Conservation (phyloP, 2,113 vertebrate genomes). For the Daphoenositta chrysoptera region DNA sequence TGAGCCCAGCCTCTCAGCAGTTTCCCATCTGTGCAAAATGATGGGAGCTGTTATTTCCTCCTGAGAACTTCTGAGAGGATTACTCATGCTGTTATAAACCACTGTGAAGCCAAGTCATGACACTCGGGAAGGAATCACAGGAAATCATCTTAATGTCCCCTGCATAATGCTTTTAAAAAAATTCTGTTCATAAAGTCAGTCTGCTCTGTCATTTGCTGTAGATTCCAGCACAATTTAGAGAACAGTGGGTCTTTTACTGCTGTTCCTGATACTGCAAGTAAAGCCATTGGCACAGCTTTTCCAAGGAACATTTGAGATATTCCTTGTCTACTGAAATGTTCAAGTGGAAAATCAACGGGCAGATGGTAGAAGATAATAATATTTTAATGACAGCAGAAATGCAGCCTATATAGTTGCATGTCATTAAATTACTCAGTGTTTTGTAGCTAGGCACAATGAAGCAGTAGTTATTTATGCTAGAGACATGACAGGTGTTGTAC, state of each 20-base stretch:
- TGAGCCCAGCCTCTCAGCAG: background rate
- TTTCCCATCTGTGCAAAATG: background rate
- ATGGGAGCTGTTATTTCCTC: background rate
- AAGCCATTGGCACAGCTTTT: background rate
- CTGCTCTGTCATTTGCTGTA: background rate
- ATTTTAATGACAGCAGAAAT: constrained; percentile 23
- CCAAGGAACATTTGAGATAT: background rate
- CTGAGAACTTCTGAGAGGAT: background rate
- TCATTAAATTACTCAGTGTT: constrained; percentile 3
- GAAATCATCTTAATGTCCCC: background rate
- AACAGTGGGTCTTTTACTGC: background rate
- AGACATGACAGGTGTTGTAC: background rate
- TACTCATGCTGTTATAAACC: background rate
- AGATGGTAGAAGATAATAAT: constrained; percentile 22
- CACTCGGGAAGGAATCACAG: background rate
- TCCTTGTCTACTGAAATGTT: constrained; percentile 16
- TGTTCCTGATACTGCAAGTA: background rate
- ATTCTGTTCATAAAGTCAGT: background rate
- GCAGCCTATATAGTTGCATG: background rate
- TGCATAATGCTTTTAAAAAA: background rate
- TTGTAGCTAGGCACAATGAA: background rate
- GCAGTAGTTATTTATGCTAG: background rate
- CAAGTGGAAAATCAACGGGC: constrained; percentile 3
- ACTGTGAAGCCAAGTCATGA: background rate
- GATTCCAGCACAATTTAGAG: background rate